A percentile compares a stretch with the other conserved stretches of the same genome.
These are phyloP conservation scores for Sinocyclocheilus rhinocerous DNA, from an alignment of 2,113 vertebrate genomes.

Conservation along the genomic window DNA sequence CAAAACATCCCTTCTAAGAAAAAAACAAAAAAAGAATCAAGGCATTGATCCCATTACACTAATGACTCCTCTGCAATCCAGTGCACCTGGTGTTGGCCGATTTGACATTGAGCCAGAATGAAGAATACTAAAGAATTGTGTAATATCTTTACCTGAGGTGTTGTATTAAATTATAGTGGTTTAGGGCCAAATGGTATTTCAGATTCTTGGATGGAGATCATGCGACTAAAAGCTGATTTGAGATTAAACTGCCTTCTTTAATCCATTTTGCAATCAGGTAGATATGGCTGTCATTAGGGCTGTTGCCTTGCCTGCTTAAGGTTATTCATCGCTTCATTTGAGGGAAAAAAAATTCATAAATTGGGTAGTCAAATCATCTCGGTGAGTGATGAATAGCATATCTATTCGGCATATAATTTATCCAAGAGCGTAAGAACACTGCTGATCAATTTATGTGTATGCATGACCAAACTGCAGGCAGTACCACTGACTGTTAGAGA, in stretches of 20 bases:
- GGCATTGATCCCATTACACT: slow-evolving; percentile 48
- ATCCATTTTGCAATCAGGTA: slow-evolving; percentile 34
- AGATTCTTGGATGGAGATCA: slow-evolving; percentile 10
- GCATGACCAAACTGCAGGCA: neutral
- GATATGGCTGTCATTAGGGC: slow-evolving; percentile 15
- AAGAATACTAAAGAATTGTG: slow-evolving; percentile 42
- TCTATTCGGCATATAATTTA: neutral
- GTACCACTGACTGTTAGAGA: neutral
- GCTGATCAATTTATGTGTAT: neutral
- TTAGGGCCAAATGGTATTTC: slow-evolving; percentile 6
- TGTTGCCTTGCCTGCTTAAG: slow-evolving; percentile 30
- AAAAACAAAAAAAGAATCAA: slow-evolving; percentile 5
- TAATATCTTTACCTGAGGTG: slow-evolving; percentile 28
- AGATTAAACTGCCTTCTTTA: slow-evolving; percentile 45
- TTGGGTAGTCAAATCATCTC: neutral
- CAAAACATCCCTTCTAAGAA: slow-evolving; percentile 25
- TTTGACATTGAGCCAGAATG: slow-evolving; percentile 36
- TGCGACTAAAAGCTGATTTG: slow-evolving; percentile 33
- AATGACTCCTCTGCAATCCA: slow-evolving; percentile 35
- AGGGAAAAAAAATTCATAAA: neutral
- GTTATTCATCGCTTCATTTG: slow-evolving; percentile 25
- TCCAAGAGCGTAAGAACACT: neutral
- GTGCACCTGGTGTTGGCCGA: neutral
- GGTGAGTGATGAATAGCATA: slow-evolving; percentile 29
- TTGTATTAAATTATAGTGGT: neutral